A percentile compares a stretch with the other conserved stretches of the same genome.
Evolutionary conservation across 37 sponge, comb jelly and placozoan genomes (phyloP).

Genomic region (Bolinopsis microptera): DNA sequence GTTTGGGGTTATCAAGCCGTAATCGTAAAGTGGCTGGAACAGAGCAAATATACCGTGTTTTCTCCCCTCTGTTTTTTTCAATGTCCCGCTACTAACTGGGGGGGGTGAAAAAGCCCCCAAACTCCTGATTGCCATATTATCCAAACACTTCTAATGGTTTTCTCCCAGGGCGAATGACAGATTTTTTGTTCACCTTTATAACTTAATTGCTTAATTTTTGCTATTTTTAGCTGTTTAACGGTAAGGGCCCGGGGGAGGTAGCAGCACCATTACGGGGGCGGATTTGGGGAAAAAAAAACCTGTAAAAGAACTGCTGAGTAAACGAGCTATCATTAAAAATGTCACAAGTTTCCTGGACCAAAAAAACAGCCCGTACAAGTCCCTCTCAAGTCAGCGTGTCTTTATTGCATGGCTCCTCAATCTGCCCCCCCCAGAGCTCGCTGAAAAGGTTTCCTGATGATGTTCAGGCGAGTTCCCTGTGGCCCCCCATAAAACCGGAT

Average conservation of each 20-base stretch:
- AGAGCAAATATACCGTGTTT: background rate
- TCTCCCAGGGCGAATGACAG: background rate
- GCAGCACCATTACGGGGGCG: background rate
- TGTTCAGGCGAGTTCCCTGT: background rate
- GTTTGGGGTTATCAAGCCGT: background rate
- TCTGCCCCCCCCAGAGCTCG: background rate
- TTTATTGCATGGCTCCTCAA: background rate
- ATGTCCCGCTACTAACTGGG: background rate
- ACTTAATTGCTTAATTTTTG: background rate
- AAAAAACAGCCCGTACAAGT: background rate
- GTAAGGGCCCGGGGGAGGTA: background rate
- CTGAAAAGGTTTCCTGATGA: background rate
- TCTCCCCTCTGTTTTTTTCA: background rate
- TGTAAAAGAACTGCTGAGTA: background rate
- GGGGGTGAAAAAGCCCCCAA: background rate
- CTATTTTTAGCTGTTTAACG: background rate
- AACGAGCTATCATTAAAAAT: background rate
- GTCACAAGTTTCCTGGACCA: background rate
- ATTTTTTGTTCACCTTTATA: background rate
- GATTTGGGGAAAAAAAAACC: background rate
- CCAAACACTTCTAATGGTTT: background rate
- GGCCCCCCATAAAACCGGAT: background rate
- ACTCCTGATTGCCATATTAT: background rate
- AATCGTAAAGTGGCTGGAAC: background rate
- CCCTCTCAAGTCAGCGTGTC: background rate